These are phyloP conservation scores for Rhopalosiphum maidis DNA, from an alignment of 1,140 invertebrate species.

Conservation along the genomic window DNA sequence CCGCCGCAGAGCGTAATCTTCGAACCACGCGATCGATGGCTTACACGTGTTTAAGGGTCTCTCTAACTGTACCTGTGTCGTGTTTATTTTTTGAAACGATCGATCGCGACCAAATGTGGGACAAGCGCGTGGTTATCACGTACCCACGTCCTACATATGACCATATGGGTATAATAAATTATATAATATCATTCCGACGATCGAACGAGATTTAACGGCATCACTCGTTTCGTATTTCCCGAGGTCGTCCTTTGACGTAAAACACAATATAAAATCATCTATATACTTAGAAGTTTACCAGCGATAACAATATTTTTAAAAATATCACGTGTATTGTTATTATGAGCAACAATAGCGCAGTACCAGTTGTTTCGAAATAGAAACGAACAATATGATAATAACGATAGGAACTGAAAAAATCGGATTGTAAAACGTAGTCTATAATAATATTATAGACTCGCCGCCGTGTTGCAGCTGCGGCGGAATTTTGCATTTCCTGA, in stretches of 20 bases:
- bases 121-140: neutral
- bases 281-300: neutral
- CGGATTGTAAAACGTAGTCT: neutral
- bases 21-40: neutral
- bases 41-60: neutral
- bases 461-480: neutral
- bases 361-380: neutral
- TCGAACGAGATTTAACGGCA: neutral
- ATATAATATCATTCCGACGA: neutral
- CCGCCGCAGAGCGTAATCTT: neutral
- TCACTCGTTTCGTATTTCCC: neutral
- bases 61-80: neutral
- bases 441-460: neutral
- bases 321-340: neutral
- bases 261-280: neutral
- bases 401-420: neutral
- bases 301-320: neutral
- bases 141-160: too few relatives aligned
- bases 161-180: neutral
- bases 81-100: neutral
- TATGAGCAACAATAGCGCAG: neutral
- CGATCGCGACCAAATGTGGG: neutral
- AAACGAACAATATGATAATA: neutral
- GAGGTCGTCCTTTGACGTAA: neutral
- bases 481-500: conserved; percentile 7